Evolutionary conservation across 2,888 invertebrate genomes (phyloP), one percentile per base, ranked within the genome.

Genomic region (Erpobdella octoculata): DNA sequence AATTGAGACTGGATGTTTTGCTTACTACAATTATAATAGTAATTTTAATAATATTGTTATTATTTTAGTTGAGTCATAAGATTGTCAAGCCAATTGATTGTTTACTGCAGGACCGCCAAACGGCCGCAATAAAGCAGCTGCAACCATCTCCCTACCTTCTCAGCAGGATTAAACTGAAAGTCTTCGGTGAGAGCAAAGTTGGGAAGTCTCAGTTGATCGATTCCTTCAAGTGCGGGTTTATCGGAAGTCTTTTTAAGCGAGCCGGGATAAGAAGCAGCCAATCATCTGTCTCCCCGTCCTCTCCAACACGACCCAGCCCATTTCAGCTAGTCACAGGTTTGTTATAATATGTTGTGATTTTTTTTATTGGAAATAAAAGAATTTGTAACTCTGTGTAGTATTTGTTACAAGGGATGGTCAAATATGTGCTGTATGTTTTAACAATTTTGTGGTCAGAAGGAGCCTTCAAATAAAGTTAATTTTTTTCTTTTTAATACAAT

Each of bases 121-220:
- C 87, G 76, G 83, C 84, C 73, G 87, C 85, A 77, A 86, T 87
- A 70, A 85, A 86, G 73, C 90, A 90, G 82, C 81, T 90, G 73
- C 86, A 87, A 75, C 87, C 87, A 15, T 78, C 78, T 6, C 75
- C 76, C 25, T 75, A 79, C 35, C 79, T 81, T 0, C 78, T 85
- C 71, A 77, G 79, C 58, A 85, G 89, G 48, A 85, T 90, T 72
- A 89, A 89, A 77, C 80, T 90, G 72, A 88, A 90, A 76, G 80
- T 90, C 66, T 86, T 90, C 78, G 90, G 90, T 0, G 87, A 89
- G 78, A 88, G 88, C 71, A 89, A 88, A 0, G 88, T 88, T 1
- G 90, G 90, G 21, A 90, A 90, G 83, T 86, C 88, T 8, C 86
- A 88, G 0, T 83, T 90, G 64, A 84, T 88, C 5, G 88, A 88